These are phyloP conservation scores for Rhopalosiphum maidis DNA, from an alignment of 1,140 invertebrate species.

Conservation along the genomic window DNA sequence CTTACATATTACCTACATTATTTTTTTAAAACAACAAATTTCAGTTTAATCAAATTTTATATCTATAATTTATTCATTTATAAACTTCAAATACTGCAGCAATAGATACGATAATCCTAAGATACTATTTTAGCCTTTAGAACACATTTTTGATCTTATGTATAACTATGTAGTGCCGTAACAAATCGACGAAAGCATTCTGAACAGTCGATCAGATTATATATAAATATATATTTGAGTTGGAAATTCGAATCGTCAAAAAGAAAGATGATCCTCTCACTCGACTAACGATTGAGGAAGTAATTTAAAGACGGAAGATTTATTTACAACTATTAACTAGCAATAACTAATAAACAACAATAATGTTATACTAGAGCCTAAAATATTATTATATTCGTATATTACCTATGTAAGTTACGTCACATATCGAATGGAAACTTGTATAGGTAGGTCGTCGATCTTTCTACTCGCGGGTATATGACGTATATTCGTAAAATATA, in stretches of 20 bases:
- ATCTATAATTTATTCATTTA: neutral
- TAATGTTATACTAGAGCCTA: neutral
- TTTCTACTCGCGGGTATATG: neutral
- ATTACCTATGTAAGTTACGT: neutral
- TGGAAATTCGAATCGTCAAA: neutral
- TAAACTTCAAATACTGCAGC: neutral
- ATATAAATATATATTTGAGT: neutral
- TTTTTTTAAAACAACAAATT: neutral
- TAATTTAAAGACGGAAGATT: neutral
- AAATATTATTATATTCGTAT: neutral
- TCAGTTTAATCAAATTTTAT: neutral
- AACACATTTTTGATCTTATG: neutral
- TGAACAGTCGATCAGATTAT: neutral
- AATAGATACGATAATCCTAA: neutral
- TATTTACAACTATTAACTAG: neutral
- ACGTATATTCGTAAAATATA: too few relatives aligned
- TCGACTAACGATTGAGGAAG: neutral
- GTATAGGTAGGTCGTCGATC: neutral
- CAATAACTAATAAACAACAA: neutral
- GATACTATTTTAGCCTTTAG: neutral
- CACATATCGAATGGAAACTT: neutral
- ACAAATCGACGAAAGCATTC: neutral
- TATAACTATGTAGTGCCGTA: neutral
- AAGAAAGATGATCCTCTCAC: neutral
- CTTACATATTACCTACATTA: neutral